A percentile compares a stretch with the other conserved stretches of the same genome.
Conservation (phyloP, 2,797 vertebrate species). For the Gallinago solitaria region DNA sequence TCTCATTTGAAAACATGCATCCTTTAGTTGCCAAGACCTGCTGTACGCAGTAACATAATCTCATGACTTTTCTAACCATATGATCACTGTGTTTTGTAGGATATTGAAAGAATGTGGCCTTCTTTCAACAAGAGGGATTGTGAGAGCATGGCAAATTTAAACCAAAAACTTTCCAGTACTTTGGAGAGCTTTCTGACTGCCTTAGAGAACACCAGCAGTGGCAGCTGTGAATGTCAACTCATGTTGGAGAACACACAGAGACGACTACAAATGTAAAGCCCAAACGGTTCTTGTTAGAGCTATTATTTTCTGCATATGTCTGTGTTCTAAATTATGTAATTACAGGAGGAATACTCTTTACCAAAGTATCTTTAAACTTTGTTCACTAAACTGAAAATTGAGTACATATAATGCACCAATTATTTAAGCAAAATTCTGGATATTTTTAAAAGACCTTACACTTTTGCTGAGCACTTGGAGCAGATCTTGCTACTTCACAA, state of each 20-base stretch:
- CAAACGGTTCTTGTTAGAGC: neutral
- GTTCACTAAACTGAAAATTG: neutral
- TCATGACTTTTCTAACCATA: neutral
- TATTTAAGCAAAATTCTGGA: neutral
- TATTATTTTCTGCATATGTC: neutral
- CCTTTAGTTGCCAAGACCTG: neutral
- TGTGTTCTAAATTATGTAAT: neutral
- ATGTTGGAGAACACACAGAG: neutral
- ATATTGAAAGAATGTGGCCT: neutral
- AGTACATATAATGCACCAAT: neutral
- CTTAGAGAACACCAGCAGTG: neutral
- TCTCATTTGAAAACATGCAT: neutral
- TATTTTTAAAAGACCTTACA: neutral
- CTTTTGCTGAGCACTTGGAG: neutral
- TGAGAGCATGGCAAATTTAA: neutral
- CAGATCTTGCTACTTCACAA: neutral
- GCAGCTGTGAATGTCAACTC: slow-evolving; percentile 45
- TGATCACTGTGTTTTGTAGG: slow-evolving; percentile 24
- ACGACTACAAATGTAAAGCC: slow-evolving; percentile 21
- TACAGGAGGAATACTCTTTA: neutral
- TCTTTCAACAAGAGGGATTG: slow-evolving; percentile 11
- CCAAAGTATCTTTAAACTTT: neutral
- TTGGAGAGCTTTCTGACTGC: neutral
- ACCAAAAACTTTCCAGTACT: neutral
- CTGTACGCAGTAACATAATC: neutral